A percentile compares a stretch with the other conserved stretches of the same genome.
phyloP scores from a whole-genome alignment of 1,140 invertebrate genomes.

The Drosophila mojavensis region DNA sequence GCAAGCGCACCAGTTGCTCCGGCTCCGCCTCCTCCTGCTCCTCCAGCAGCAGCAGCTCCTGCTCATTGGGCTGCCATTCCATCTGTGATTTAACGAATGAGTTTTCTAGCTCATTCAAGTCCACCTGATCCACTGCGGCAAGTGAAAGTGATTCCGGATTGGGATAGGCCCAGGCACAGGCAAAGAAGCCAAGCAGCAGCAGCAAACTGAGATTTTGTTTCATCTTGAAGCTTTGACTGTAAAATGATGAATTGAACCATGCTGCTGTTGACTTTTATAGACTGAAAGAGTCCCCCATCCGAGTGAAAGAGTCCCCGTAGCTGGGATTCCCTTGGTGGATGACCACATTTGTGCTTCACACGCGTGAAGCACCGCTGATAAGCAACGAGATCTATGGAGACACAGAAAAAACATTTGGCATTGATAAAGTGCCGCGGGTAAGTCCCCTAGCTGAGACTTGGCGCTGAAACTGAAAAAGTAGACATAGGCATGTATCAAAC shows the following conservation, averaged over 20 bases:
- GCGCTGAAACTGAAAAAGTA: too few relatives aligned
- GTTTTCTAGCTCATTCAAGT: too few relatives aligned
- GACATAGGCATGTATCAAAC: background rate
- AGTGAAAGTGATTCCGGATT: background rate
- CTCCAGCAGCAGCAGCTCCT: background rate
- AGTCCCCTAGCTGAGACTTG: background rate
- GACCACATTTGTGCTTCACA: background rate
- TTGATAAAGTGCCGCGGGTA: background rate
- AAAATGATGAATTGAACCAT: background rate
- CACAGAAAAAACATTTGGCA: background rate
- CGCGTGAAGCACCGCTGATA: constrained; percentile 1
- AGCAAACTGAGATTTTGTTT: background rate
- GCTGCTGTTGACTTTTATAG: background rate
- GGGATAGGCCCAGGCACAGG: constrained; percentile 1
- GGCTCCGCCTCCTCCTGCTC: background rate
- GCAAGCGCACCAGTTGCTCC: constrained; percentile 33
- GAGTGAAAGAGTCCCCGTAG: too few relatives aligned
- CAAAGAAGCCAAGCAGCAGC: background rate
- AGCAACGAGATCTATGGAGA: background rate
- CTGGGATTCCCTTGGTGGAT: background rate
- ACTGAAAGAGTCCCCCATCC: background rate
- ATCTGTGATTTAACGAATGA: too few relatives aligned
- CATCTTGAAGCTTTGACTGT: background rate
- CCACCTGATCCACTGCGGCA: background rate
- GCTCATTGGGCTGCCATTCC: too few relatives aligned